Base-by-base conservation (phyloP, 2,113 vertebrate genomes). In the Ciconia boyciana region DNA sequence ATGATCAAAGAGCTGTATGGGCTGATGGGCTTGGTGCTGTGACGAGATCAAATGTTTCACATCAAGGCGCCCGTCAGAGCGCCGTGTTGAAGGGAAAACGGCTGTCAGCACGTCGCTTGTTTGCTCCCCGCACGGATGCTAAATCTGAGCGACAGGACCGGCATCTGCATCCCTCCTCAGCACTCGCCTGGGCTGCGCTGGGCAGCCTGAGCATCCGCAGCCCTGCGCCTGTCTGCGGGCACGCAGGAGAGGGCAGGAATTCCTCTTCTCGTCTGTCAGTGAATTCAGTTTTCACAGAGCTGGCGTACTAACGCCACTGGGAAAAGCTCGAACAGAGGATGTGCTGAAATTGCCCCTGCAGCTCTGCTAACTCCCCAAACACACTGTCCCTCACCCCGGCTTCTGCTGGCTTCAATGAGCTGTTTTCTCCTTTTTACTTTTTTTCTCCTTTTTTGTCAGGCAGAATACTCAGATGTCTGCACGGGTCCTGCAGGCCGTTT, bases 361-460 rank as follows among this genome's bases (percentile, higher is more conserved):
- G 69, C 19, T 41, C 41, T 61, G 69, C 21, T 18, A 26, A 43
- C 2, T 55, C 69, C 54, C n/a, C 22, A 31, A 18, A 48, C 39
- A 9, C 19, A 6, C 11, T 4, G 2, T 9, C 41, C n/a, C 29
- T 39, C 49, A 3, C 24, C 24, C 36, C 1, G 2, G 21, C 16
- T 76, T 13, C 57, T 21, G 12, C 39, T 46, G 76, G 20, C 29
- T 32, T 41, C 83, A 31, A 5, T 1, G 4, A 11, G 34, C n/a
- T 22, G 4, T 26, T 51, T 58, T 31, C 29, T n/a, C 11, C 24
- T 69, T 43, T 28, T 39, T 58, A 15, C 7, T 39, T 39, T 39
- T 26, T 51, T 58, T 31, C 29, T n/a, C 11, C 24, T 69, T 43
- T 28, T 39, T 58, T 12, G 6, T 21, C 31, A 10, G 13, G 8